Evolutionary conservation across 2,888 invertebrate species (phyloP).

Genomic region (Ophioninae sp.): DNA sequence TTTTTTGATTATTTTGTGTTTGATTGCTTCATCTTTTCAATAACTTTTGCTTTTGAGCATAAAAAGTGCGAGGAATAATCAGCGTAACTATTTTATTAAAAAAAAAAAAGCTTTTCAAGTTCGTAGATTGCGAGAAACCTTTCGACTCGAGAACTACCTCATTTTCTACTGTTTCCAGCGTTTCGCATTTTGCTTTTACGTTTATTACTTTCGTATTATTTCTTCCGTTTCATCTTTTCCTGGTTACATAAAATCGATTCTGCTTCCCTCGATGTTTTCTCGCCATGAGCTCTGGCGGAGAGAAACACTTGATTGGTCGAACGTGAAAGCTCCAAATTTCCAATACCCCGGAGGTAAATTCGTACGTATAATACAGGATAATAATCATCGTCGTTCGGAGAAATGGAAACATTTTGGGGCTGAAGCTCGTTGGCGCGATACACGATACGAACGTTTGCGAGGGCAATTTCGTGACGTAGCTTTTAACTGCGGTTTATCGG

Average conservation of each 20-base stretch:
- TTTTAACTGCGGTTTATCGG: constrained; percentile 25
- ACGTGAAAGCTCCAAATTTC: constrained; percentile 9
- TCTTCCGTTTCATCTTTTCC: not conserved
- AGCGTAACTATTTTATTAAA: no score
- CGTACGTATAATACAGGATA: constrained; percentile 32
- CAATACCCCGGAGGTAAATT: constrained; percentile 13
- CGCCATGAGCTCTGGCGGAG: not conserved
- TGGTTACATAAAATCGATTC: constrained; percentile 9
- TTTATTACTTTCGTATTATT: not conserved
- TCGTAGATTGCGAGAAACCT: no score
- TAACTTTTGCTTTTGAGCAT: no score
- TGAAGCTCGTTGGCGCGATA: constrained; percentile 17
- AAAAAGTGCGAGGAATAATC: no score
- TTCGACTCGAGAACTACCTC: no score
- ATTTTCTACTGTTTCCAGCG: no score
- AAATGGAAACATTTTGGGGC: constrained; percentile 50
- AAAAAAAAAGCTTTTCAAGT: no score
- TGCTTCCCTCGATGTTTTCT: not conserved
- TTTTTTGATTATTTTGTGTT: no score
- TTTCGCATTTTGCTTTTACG: not conserved
- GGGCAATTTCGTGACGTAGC: constrained; percentile 33
- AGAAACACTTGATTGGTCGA: constrained; percentile 5
- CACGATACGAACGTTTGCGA: constrained; percentile 26
- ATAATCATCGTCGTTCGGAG: constrained; percentile 48
- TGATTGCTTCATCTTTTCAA: no score